phyloP scores from a whole-genome alignment of 2,113 vertebrate species.

The Sander lucioperca region DNA sequence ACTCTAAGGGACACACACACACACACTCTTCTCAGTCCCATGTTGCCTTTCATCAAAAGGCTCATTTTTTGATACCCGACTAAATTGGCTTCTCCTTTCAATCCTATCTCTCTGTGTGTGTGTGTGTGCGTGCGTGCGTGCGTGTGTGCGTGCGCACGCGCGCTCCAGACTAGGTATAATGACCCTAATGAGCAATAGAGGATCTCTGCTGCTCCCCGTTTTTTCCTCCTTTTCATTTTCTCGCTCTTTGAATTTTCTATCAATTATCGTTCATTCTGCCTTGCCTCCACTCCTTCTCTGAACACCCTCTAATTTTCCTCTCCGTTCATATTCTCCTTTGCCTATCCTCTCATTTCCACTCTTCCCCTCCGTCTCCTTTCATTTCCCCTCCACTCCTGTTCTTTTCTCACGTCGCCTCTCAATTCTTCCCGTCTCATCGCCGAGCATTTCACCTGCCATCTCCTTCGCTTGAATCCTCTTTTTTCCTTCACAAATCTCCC shows the following conservation, averaged over 20 bases:
- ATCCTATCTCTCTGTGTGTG: slow-evolving; percentile 12
- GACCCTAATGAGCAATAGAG: slow-evolving; percentile 74
- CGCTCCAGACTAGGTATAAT: slow-evolving; percentile 61
- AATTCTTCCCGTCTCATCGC: not conserved
- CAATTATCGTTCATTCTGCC: slow-evolving; percentile 70
- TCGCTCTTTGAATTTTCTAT: slow-evolving; percentile 65
- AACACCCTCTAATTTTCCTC: slow-evolving; percentile 55
- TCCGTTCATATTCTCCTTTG: slow-evolving; percentile 35
- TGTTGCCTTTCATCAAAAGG: slow-evolving; percentile 63
- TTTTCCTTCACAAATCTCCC: not conserved
- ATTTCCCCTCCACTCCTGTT: slow-evolving; percentile 32
- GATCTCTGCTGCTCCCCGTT: slow-evolving; percentile 58
- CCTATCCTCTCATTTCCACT: slow-evolving; percentile 34
- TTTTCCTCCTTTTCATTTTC: slow-evolving; percentile 54
- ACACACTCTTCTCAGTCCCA: slow-evolving; percentile 29
- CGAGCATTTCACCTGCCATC: slow-evolving; percentile 10
- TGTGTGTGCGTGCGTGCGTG: not conserved
- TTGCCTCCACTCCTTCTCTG: slow-evolving; percentile 47
- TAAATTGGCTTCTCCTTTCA: slow-evolving; percentile 69
- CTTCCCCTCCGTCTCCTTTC: slow-evolving; percentile 34
- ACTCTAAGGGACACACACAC: not conserved
- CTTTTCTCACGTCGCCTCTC: slow-evolving; percentile 8
- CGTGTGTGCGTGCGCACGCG: not conserved
- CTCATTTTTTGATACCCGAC: slow-evolving; percentile 56
- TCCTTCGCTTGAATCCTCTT: slow-evolving; percentile 10